phyloP scores from a whole-genome alignment of 1,140 invertebrate genomes.

The Brachionus asplanchnoidis region DNA sequence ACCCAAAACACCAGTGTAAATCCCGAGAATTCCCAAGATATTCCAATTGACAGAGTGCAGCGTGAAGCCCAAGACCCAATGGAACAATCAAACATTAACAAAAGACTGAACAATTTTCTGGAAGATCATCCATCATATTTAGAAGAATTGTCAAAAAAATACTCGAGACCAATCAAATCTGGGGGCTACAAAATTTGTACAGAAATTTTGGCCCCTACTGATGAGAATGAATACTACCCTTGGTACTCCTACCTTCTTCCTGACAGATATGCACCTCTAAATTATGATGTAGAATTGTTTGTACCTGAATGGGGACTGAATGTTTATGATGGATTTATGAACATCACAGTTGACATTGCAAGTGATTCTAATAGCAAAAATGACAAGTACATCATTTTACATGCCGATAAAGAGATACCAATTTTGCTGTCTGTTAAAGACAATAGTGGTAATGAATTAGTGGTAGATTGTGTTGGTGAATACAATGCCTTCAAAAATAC shows the following conservation, averaged over 20 bases:
- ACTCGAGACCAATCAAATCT: neutral
- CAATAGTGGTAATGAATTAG: neutral
- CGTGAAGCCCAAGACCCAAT: neutral
- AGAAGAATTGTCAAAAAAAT: neutral
- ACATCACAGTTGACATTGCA: neutral
- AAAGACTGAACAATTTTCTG: neutral
- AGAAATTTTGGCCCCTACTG: neutral
- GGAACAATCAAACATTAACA: neutral
- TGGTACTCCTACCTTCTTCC: neutral
- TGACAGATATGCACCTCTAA: neutral
- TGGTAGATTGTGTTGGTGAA: conserved; percentile 5
- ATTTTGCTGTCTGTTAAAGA: neutral
- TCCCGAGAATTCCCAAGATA: neutral
- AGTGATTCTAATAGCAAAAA: neutral
- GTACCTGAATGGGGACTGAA: neutral
- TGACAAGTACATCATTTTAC: neutral
- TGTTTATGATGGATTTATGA: conserved; percentile 18
- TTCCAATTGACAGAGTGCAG: neutral
- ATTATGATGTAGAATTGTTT: conserved; percentile 21
- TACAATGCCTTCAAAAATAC: neutral
- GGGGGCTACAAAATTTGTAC: neutral
- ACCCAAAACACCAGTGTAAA: neutral
- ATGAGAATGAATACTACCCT: neutral
- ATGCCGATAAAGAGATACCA: neutral
- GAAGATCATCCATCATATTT: neutral